Percentiles rank a stretch among this genome's conserved stretches.
These are phyloP conservation scores for Phodopus roborovskii DNA, from an alignment of 2,113 vertebrate genomes.

Conservation along the genomic window DNA sequence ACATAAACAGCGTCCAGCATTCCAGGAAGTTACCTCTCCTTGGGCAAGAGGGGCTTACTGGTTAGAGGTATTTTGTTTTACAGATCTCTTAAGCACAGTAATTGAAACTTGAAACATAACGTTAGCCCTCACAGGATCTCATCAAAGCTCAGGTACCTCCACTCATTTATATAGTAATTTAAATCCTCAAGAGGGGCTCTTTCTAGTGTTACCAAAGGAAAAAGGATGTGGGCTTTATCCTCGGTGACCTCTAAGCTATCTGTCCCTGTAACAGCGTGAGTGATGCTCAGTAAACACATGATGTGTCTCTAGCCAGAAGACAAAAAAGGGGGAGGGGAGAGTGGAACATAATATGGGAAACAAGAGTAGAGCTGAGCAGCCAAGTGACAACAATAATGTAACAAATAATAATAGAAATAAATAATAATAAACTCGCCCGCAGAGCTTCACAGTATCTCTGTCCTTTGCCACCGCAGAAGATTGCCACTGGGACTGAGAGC, in stretches of 20 bases:
- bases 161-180: neutral
- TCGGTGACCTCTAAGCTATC: neutral
- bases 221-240: neutral
- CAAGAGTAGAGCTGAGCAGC: neutral
- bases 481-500: neutral
- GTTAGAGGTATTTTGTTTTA: neutral
- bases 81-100: neutral
- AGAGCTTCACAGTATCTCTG: neutral
- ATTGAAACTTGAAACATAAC: neutral
- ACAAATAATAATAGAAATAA: neutral
- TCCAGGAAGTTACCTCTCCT: neutral
- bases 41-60: neutral
- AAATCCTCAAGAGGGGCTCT: too few relatives aligned
- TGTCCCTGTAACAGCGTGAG: neutral
- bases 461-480: neutral
- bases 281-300: neutral
- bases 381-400: neutral
- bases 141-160: neutral
- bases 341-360: neutral
- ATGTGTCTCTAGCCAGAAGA: neutral
- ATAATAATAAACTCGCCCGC: neutral
- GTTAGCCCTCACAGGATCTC: neutral
- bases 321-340: neutral
- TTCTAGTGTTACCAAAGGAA: neutral
- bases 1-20: neutral